Percentiles rank a stretch among this genome's conserved stretches.
These are phyloP conservation scores for Suncus etruscus DNA, from an alignment of 2,113 vertebrate species.

Conservation along the genomic window DNA sequence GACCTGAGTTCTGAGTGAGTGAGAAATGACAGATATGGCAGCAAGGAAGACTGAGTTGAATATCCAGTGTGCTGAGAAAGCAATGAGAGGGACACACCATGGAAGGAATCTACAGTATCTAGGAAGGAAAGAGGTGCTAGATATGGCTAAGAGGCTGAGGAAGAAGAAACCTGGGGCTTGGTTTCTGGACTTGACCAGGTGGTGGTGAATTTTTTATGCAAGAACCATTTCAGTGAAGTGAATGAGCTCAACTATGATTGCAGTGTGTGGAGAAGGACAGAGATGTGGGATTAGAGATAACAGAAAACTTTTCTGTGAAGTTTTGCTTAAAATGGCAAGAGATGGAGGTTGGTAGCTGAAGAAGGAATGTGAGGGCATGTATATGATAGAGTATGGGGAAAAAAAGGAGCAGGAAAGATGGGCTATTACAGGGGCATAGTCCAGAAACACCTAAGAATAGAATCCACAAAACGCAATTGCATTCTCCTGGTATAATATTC, in stretches of 20 bases:
- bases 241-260: background rate
- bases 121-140: background rate
- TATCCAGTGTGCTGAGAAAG: background rate
- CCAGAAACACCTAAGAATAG: background rate
- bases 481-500: constrained; percentile 12
- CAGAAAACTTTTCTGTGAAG: background rate
- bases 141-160: background rate
- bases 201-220: background rate
- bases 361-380: background rate
- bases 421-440: background rate
- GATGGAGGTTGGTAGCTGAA: background rate
- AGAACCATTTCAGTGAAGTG: constrained; percentile 34
- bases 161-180: constrained; percentile 1
- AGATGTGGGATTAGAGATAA: background rate
- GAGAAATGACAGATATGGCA: constrained; percentile 29
- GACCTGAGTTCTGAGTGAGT: background rate
- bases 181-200: background rate
- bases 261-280: background rate
- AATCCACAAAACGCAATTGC: constrained; percentile 34
- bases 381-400: constrained; percentile 10
- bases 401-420: constrained; percentile 15
- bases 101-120: background rate
- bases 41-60: background rate
- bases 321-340: constrained; percentile 46
- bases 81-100: background rate